phyloP scores from a whole-genome alignment of 1,140 invertebrate species.

The Anoplolepis gracilipes region DNA sequence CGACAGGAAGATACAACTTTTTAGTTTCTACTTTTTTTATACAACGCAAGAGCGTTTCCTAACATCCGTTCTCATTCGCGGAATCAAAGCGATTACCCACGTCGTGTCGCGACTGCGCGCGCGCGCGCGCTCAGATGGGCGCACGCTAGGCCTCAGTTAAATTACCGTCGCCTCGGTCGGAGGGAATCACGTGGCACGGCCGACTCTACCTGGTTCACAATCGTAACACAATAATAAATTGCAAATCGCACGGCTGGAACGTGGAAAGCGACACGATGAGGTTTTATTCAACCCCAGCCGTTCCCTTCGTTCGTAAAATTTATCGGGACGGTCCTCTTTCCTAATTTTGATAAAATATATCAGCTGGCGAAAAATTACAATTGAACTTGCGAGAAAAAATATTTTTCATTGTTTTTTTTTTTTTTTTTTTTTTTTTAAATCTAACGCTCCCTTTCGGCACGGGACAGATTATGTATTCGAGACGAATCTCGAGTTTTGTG shows the following conservation, averaged over 20 bases:
- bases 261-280: constrained; percentile 33
- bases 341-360: not conserved
- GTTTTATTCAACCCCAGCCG: not conserved
- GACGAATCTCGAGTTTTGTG: constrained; percentile 34
- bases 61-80: constrained; percentile 84
- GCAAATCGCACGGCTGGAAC: constrained; percentile 41
- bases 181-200: constrained; percentile 51
- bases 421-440: too few species aligned
- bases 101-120: constrained; percentile 73
- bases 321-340: not conserved
- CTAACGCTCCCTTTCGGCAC: constrained; percentile 12
- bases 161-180: constrained; percentile 64
- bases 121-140: constrained; percentile 23
- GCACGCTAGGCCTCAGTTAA: constrained; percentile 59
- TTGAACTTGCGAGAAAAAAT: too few species aligned
- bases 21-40: constrained; percentile 82
- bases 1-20: constrained; percentile 80
- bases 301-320: not conserved
- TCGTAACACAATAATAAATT: constrained; percentile 52
- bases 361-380: not conserved
- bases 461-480: constrained; percentile 47
- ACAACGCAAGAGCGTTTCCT: constrained; percentile 80
- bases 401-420: not conserved
- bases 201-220: constrained; percentile 18
- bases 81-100: constrained; percentile 84